A percentile compares a stretch with the other conserved stretches of the same genome.
Conservation (phyloP, 2,888 invertebrate species). For the Orchesellides sinensis region DNA sequence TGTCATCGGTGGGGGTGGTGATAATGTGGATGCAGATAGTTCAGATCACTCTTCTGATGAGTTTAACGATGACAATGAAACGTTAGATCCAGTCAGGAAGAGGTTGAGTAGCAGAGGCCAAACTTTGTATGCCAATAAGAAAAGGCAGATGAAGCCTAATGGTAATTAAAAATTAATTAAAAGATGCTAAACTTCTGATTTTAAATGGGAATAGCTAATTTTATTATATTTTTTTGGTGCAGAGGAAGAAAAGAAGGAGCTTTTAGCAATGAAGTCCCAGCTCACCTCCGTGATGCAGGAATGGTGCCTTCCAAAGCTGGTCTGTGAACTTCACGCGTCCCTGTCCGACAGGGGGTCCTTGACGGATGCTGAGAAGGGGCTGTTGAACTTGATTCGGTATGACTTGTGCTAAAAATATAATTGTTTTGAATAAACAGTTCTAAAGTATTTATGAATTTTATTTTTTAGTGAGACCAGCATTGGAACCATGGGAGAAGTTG, state of each 20-base stretch:
- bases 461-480: conserved; percentile 81
- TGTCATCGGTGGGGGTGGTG: not conserved
- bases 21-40: not conserved
- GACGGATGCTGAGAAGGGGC: conserved; percentile 81
- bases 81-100: conserved; percentile 49
- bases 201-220: too few species aligned
- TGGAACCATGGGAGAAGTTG: conserved; percentile 81
- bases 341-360: conserved; percentile 80
- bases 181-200: too few species aligned
- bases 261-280: conserved; percentile 65
- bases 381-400: conserved; percentile 79
- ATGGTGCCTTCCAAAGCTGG: conserved; percentile 82
- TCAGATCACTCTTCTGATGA: conserved; percentile 41
- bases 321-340: conserved; percentile 82
- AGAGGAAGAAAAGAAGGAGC: conserved; percentile 71
- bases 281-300: conserved; percentile 68
- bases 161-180: conserved; percentile 20
- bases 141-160: conserved; percentile 47
- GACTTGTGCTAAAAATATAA: not conserved
- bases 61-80: conserved; percentile 49
- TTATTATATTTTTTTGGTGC: conserved; percentile 12
- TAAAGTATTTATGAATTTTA: conserved; percentile 24
- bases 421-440: conserved; percentile 14
- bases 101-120: conserved; percentile 47
- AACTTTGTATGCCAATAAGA: conserved; percentile 39